Percentiles rank a stretch among this genome's conserved stretches.
These are phyloP conservation scores for Triplophysa siluroides DNA, from an alignment of 2,113 vertebrate species.

Conservation along the genomic window DNA sequence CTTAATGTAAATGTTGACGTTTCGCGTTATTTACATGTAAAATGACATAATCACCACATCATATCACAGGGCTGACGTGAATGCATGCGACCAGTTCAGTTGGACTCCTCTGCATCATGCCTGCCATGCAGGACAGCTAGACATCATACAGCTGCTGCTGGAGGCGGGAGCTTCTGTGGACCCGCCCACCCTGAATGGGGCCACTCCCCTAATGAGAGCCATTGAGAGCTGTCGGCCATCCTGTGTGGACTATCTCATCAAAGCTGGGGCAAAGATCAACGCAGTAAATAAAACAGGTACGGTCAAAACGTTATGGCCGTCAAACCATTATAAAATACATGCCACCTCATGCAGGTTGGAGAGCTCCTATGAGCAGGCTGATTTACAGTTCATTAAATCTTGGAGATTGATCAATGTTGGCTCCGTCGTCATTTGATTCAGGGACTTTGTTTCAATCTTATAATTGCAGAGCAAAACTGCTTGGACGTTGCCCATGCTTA, in stretches of 20 bases:
- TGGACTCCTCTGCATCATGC: slow-evolving; percentile 97
- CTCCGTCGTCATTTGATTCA: slow-evolving; percentile 28
- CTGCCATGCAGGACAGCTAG: slow-evolving; percentile 82
- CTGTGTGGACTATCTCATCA: slow-evolving; percentile 85
- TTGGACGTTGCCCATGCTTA: slow-evolving; percentile 82
- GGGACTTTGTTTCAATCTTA: slow-evolving; percentile 39
- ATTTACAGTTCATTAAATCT: slow-evolving; percentile 29
- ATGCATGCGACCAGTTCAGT: slow-evolving; percentile 82
- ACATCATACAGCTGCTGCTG: slow-evolving; percentile 81
- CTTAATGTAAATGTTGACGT: not conserved
- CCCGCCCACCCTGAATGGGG: slow-evolving; percentile 73
- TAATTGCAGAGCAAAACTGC: slow-evolving; percentile 75
- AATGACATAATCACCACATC: not conserved
- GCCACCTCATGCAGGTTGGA: slow-evolving; percentile 4
- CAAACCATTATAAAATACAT: not conserved
- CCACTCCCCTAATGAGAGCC: slow-evolving; percentile 89
- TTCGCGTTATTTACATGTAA: not conserved
- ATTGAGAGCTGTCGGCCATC: slow-evolving; percentile 81
- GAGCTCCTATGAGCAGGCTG: not conserved
- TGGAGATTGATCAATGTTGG: slow-evolving; percentile 33
- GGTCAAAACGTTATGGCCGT: not conserved
- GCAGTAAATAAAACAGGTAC: slow-evolving; percentile 83
- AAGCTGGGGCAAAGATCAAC: slow-evolving; percentile 78
- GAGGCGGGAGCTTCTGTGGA: slow-evolving; percentile 80
- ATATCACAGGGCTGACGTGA: slow-evolving; percentile 46